A percentile compares a stretch with the other conserved stretches of the same genome.
These are phyloP conservation scores for Drepana falcataria DNA, from an alignment of 2,888 invertebrate species.

Conservation along the genomic window DNA sequence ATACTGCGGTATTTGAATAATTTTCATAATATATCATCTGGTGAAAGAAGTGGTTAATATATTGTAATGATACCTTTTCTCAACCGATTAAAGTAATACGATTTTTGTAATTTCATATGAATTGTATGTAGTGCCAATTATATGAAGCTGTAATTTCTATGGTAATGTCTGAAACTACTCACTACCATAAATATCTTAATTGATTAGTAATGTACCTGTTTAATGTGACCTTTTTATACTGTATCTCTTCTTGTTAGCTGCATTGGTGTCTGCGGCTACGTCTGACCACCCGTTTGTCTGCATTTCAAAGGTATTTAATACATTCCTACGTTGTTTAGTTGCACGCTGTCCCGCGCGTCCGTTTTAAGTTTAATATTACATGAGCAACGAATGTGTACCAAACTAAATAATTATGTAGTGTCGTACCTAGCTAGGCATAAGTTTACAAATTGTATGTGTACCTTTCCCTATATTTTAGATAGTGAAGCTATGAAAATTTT, in stretches of 20 bases:
- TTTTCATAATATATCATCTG: no score
- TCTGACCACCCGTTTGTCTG: conserved; percentile 13
- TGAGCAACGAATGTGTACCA: conserved; percentile 78
- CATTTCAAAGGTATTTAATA: conserved; percentile 43
- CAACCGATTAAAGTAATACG: conserved; percentile 26
- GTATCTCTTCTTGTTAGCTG: conserved; percentile 32
- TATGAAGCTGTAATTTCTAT: conserved; percentile 46
- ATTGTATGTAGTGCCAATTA: conserved; percentile 72
- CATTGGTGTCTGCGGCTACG: conserved; percentile 11
- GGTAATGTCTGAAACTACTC: conserved; percentile 29
- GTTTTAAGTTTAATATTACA: conserved; percentile 42
- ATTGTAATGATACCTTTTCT: no score
- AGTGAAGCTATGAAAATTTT: conserved; percentile 12
- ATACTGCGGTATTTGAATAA: no score
- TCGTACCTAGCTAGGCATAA: conserved; percentile 66
- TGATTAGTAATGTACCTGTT: conserved; percentile 21
- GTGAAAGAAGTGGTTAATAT: conserved; percentile 24
- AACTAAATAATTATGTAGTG: conserved; percentile 59
- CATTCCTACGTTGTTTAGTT: conserved; percentile 66
- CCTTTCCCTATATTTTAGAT: conserved; percentile 30
- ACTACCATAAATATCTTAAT: conserved; percentile 52
- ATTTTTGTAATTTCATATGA: conserved; percentile 66
- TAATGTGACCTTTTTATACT: conserved; percentile 19
- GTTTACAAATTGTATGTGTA: conserved; percentile 46
- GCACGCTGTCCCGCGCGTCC: conserved; percentile 43